Evolutionary conservation across 2,888 invertebrate species (phyloP), one percentile per base, ranked within the genome.

Genomic region (Drosophila siamana): DNA sequence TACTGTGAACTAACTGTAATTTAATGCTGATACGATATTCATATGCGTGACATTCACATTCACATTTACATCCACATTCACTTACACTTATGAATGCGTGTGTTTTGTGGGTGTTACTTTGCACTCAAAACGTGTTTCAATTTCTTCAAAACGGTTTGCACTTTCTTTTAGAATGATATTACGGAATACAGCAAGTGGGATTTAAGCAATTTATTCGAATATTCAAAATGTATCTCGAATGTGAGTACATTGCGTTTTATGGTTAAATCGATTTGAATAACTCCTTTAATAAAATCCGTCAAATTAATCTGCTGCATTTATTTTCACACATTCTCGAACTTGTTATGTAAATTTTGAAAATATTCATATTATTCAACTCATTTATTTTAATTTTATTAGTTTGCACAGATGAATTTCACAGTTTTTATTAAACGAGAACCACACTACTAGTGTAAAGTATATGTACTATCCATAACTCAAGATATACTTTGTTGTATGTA

Each of bases 51-150:
- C 68, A 74, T 59, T 19, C 3, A n/a, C n/a, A n/a, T n/a, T 52
- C 57, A 60, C 55, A 41, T 56, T 48, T n/a, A 33, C 33, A 33
- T 33, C n/a, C 64, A 55, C 59, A 61, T 67, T 75, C 50, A 50
- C 13, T 50, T 50, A 36, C 50, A 50, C n/a, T 38, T 28, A 38
- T n/a, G 33, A 30, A n/a, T 30, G 36, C 22, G 33, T 36, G 47
- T 28, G n/a, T 28, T 5, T 46, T 26, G 40, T 40, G 36, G 46
- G 40, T 63, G 59, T 64, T 68, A 77, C 73, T 69, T 69, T 66
- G 60, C 81, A 72, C 91, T 92, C 92, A 92, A 92, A 92, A 92
- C 91, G 85, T 92, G 92, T 91, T 92, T 92, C 91, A 92, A 91
- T 92, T 92, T 90, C 89, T 64, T 73, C 59, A 81, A 60, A 40